A percentile compares a stretch with the other conserved stretches of the same genome.
These are phyloP conservation scores for Hydrotaea diabolus DNA, from an alignment of 2,888 invertebrate genomes.

Conservation along the genomic window DNA sequence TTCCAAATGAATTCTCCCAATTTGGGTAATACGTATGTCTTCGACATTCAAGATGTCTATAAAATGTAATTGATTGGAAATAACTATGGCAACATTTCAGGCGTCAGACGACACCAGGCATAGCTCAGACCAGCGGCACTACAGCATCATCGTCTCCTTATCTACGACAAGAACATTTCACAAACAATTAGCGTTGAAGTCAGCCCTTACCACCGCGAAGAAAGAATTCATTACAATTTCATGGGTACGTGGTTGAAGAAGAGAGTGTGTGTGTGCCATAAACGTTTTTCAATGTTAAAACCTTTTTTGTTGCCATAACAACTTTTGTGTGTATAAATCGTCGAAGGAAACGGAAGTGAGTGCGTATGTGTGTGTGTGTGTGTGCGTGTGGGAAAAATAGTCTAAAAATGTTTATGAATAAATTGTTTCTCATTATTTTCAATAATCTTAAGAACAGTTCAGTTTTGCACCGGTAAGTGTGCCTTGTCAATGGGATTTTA, in stretches of 20 bases:
- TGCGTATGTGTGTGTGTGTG: too few relatives aligned
- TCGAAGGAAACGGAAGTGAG: too few relatives aligned
- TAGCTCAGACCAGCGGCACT: not conserved
- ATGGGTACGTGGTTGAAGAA: too few relatives aligned
- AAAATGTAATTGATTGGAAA: slow-evolving; percentile 1
- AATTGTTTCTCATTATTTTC: slow-evolving; percentile 10
- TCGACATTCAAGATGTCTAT: not conserved
- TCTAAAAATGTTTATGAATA: slow-evolving; percentile 9
- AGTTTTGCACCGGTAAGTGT: not conserved
- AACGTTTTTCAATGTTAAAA: too few relatives aligned
- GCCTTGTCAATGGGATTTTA: too few relatives aligned
- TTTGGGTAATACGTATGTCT: not conserved
- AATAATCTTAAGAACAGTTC: not conserved
- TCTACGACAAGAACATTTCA: not conserved
- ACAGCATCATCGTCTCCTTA: not conserved
- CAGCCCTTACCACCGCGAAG: too few relatives aligned
- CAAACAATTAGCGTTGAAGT: not conserved
- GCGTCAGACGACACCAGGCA: not conserved
- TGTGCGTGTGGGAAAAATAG: not conserved
- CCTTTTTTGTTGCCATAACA: not conserved
- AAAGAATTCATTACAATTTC: too few relatives aligned
- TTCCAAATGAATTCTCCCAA: not conserved
- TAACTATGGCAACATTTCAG: not conserved
- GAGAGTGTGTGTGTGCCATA: too few relatives aligned
- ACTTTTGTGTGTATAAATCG: not conserved